phyloP scores from a whole-genome alignment of 1,140 invertebrate species.

The Globodera rostochiensis region DNA sequence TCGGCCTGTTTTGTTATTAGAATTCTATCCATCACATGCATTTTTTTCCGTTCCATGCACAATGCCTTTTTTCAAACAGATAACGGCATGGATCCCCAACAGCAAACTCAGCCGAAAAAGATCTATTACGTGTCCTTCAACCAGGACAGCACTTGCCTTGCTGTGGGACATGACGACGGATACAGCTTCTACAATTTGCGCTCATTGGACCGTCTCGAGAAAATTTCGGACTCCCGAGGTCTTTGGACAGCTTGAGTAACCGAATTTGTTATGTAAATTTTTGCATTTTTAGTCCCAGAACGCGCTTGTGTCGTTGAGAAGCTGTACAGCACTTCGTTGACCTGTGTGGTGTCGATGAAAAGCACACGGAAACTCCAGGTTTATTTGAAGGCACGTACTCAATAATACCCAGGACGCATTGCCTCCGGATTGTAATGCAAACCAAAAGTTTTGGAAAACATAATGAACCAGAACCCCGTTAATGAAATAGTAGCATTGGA shows the following conservation, averaged over 20 bases:
- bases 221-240: constrained; percentile 45
- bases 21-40: too few relatives aligned
- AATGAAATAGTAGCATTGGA: too few relatives aligned
- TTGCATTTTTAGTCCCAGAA: constrained; percentile 72
- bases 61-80: neutral
- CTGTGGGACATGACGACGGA: constrained; percentile 54
- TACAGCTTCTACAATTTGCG: constrained; percentile 47
- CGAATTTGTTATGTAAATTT: neutral
- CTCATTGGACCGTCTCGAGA: constrained; percentile 49
- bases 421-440: too few relatives aligned
- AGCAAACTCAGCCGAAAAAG: constrained; percentile 10
- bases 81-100: constrained; percentile 14
- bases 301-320: constrained; percentile 92
- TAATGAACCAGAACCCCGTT: too few relatives aligned
- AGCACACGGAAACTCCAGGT: constrained; percentile 90
- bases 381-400: constrained; percentile 77
- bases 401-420: too few relatives aligned
- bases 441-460: too few relatives aligned
- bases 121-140: constrained; percentile 51
- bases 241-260: neutral
- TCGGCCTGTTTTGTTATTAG: too few relatives aligned
- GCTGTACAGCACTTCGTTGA: constrained; percentile 91
- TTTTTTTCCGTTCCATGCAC: too few relatives aligned
- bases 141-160: constrained; percentile 41
- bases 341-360: constrained; percentile 87